Evolutionary conservation across 1,140 invertebrate genomes (phyloP).

Genomic region (Tetranychus cinnabarinus): DNA sequence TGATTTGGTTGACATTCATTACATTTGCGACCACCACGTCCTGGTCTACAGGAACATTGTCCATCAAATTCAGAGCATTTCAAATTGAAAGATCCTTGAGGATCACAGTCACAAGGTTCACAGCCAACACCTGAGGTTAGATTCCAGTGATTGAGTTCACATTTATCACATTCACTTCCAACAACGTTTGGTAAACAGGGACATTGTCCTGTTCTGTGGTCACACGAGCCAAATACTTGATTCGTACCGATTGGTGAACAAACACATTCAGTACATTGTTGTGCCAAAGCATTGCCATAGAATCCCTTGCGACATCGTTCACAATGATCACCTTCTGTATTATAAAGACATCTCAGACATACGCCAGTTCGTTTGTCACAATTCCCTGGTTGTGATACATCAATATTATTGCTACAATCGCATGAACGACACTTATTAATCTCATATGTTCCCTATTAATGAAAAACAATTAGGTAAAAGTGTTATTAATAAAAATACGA

Average conservation of each 20-base stretch:
- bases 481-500: too few relatives aligned
- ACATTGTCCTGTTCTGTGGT: slow-evolving; percentile 64
- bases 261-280: slow-evolving; percentile 57
- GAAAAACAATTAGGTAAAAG: too few relatives aligned
- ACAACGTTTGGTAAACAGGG: slow-evolving; percentile 67
- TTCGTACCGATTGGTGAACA: slow-evolving; percentile 68
- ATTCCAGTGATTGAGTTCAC: slow-evolving; percentile 69
- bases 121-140: slow-evolving; percentile 73
- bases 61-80: slow-evolving; percentile 36
- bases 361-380: slow-evolving; percentile 73
- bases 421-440: slow-evolving; percentile 42
- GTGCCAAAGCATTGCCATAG: slow-evolving; percentile 47
- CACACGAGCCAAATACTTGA: slow-evolving; percentile 33
- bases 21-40: slow-evolving; percentile 78
- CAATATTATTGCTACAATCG: slow-evolving; percentile 82
- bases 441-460: too few relatives aligned
- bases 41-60: slow-evolving; percentile 68
- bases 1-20: slow-evolving; percentile 77
- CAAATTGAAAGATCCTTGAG: slow-evolving; percentile 31
- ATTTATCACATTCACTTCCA: slow-evolving; percentile 57
- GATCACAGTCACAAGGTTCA: slow-evolving; percentile 71
- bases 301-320: slow-evolving; percentile 59
- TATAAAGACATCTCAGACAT: slow-evolving; percentile 77
- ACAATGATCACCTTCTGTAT: slow-evolving; percentile 78
- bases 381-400: slow-evolving; percentile 53